phyloP scores from a whole-genome alignment of 2,113 vertebrate species.

The Nibea albiflora region DNA sequence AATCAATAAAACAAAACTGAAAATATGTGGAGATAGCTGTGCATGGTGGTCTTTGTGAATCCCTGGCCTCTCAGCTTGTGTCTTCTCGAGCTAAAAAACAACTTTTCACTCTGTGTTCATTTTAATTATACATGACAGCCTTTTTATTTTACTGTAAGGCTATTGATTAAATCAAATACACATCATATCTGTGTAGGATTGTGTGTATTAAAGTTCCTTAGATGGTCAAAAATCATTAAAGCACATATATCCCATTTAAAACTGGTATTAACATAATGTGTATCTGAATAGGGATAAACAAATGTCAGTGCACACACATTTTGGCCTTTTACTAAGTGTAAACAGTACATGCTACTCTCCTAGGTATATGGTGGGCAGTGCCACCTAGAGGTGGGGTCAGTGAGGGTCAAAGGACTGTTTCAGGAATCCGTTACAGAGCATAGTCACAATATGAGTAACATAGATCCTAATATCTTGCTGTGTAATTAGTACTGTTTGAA shows the following conservation, averaged over 20 bases:
- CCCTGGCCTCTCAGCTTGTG: neutral
- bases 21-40: neutral
- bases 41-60: neutral
- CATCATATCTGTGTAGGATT: neutral
- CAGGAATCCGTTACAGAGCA: neutral
- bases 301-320: neutral
- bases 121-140: neutral
- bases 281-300: neutral
- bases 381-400: conserved; percentile 77
- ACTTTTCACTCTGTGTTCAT: neutral
- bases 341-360: neutral
- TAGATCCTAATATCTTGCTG: neutral
- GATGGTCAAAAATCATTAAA: too few relatives aligned
- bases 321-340: neutral
- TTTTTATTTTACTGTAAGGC: neutral
- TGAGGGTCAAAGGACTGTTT: conserved; percentile 53
- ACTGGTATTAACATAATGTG: neutral
- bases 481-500: neutral
- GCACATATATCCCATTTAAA: neutral
- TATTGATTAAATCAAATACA: neutral
- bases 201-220: too few relatives aligned
- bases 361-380: conserved; percentile 63
- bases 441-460: neutral
- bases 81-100: neutral
- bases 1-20: neutral